Evolutionary conservation across 2,113 vertebrate species (phyloP), one percentile per base, ranked within the genome.

Genomic region (Monopterus albus): DNA sequence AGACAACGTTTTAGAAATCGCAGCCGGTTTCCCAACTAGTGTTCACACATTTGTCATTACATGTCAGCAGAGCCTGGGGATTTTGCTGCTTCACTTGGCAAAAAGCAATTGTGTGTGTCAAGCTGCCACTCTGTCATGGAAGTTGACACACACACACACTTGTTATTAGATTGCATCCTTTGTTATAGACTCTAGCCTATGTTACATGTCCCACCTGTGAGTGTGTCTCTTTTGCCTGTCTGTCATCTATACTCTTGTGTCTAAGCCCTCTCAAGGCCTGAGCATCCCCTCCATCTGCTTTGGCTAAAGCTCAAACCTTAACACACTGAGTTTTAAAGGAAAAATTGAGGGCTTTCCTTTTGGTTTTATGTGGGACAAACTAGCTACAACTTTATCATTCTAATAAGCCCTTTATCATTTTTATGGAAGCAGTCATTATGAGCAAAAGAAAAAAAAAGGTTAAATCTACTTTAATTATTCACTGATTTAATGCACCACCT

Each of bases 1-100:
- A 83, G 77, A 83, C 78, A 63, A 55, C 70, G 78, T 72, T 89
- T 84, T 63, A 75, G 78, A 82, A 86, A 86, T 86, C 72, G 58
- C 75, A 63, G 67, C 67, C 69, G 13, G 76, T 72, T 72, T 81
- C 68, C 53, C 66, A 65, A 66, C 53, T 46, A 63, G 82, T 17
- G 79, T 84, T 89, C 73, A 63, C 80, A 84, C 83, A 80, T 82
- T 84, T 82, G 79, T 88, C 78, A 88, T 81, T 66, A 50, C 67
- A 20, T 79, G 73, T 87, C 70, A 80, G 73, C 63, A 20, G 53
- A 35, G 63, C 53, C 58, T 23, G 53, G 82, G 76, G 83, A 79
- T 80, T 71, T 77, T 72, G 74, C 70, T 65, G 83, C 72, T 72
- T 80, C 70, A 79, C 64, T 88, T 84, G 75, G 63, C 75, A 85